phyloP scores from a whole-genome alignment of 2,888 invertebrate species.

The Frankliniella fusca region DNA sequence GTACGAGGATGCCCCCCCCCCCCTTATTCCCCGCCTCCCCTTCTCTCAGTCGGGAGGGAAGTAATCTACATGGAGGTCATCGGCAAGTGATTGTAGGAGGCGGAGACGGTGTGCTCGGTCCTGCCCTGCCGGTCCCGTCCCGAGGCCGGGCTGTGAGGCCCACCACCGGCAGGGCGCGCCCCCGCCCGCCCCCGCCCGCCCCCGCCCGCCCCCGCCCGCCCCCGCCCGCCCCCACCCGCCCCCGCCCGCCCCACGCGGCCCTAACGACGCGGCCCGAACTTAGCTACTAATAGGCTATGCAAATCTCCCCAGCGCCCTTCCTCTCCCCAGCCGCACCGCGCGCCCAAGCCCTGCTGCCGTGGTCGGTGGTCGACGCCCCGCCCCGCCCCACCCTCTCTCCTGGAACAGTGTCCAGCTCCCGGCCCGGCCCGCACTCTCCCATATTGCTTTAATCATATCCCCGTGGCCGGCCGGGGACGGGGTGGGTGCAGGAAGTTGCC shows the following conservation, averaged over 20 bases:
- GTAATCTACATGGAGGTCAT: no score
- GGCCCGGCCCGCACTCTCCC: neutral
- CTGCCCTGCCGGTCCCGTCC: no score
- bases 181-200: neutral
- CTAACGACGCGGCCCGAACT: neutral
- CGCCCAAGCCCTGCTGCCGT: neutral
- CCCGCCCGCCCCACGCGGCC: neutral
- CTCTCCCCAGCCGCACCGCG: neutral
- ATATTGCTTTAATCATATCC: neutral
- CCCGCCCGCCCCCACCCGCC: no score
- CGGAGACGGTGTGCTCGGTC: no score
- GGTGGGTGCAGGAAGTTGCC: no score
- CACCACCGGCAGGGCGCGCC: neutral
- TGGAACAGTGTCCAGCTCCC: neutral
- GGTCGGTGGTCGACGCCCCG: neutral
- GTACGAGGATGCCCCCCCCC: no score
- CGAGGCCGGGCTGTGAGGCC: neutral
- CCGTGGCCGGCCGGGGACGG: neutral
- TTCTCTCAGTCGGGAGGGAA: no score
- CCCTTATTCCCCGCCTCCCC: no score
- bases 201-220: neutral
- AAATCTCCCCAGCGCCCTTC: neutral
- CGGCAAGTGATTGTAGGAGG: no score
- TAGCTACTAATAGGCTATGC: neutral
- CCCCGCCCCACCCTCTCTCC: neutral